Evolutionary conservation across 1,140 invertebrate genomes (phyloP), one percentile per base, ranked within the genome.

Genomic region (Sycophila sp.): DNA sequence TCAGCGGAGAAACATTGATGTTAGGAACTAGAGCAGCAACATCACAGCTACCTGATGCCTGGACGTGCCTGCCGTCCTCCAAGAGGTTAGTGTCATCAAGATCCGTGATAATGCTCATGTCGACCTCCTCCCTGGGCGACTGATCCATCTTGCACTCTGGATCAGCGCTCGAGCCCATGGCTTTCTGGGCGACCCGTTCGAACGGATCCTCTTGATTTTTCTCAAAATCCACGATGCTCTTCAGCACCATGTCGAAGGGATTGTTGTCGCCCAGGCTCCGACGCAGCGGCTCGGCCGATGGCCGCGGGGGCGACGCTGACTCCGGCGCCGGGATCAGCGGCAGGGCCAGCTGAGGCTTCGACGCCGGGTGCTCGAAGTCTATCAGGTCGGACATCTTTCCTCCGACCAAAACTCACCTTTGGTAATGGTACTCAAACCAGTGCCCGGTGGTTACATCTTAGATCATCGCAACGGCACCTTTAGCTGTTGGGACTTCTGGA

Each of bases 201-300:
- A 84, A 85, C 5, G 83, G 82, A 75, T 85, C 83, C 8, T 79
- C 72, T 5, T 75, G 75, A 60, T 81, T 84, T 10, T 71, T 73
- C 6, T 76, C 71, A 7, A 82, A 83, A 15, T 83, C 80, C 4
- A 68, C 73, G 7, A 75, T 78, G 62, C 82, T 76, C 26, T 78
- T 62, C 6, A 82, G 45, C 1, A 77, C 77, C 53, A 60, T 69
- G 60, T 85, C 83, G 67, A 85, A 85, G 6, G 83, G 83, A 77
- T 84, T 85, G 24, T 81, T 81, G 3, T 77, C 79, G n/a, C n/a
- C n/a, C 1, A 78, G 34, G 36, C 73, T 81, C n/a, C 30, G 24
- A 32, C 47, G 30, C 4, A 28, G 56, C 36, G 68, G 22, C 6
- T 60, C 17, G 70, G 58, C 40, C 42, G 56, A 22, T 28, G 11